These are phyloP conservation scores for Dicycla oo DNA, from an alignment of 2,888 invertebrate genomes.

Conservation along the genomic window DNA sequence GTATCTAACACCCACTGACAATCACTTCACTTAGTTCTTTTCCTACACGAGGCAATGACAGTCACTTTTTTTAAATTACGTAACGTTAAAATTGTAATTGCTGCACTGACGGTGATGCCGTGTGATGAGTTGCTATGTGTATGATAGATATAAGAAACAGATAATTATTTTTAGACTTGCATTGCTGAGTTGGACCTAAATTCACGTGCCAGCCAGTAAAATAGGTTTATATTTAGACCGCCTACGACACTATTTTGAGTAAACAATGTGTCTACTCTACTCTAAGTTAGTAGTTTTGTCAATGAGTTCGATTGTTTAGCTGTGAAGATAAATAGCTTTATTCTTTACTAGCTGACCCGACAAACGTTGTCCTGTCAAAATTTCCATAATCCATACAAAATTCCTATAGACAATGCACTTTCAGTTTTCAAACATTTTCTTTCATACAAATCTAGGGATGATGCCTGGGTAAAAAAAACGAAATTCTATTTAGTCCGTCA, in stretches of 20 bases:
- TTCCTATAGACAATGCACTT: no score
- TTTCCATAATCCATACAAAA: no score
- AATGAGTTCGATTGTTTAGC: not conserved
- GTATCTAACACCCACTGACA: not conserved
- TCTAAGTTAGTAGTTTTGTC: not conserved
- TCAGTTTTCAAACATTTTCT: no score
- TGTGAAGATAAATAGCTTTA: not conserved
- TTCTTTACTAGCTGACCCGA: no score
- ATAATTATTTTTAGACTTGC: slow-evolving; percentile 29
- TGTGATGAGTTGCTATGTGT: slow-evolving; percentile 2
- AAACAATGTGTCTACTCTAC: not conserved
- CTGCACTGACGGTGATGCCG: not conserved
- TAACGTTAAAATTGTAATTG: slow-evolving; percentile 19
- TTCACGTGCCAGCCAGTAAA: slow-evolving; percentile 16
- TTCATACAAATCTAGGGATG: no score
- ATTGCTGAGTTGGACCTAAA: slow-evolving; percentile 13
- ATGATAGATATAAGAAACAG: not conserved
- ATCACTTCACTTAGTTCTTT: slow-evolving; percentile 16
- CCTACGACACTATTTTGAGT: slow-evolving; percentile 15
- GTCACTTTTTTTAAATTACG: slow-evolving; percentile 20
- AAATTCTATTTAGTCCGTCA: no score
- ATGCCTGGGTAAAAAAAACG: no score
- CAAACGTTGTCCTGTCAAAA: no score
- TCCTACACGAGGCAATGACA: slow-evolving; percentile 20
- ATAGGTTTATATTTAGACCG: slow-evolving; percentile 28